Base-by-base conservation (phyloP, 2,113 vertebrate genomes). In the Seriola aureovittata region DNA sequence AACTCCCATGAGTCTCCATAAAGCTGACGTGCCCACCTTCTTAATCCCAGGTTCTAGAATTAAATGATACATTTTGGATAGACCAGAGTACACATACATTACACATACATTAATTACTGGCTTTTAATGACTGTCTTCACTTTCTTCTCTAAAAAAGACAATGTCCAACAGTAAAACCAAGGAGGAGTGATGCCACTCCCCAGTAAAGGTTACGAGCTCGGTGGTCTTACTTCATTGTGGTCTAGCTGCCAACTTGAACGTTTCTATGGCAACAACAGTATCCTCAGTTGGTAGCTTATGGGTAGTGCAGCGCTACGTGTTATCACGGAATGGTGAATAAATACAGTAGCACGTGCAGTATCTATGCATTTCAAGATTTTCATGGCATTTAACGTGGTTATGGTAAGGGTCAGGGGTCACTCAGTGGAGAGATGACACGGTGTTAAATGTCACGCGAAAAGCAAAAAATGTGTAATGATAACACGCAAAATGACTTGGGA, bases 241-340 rank as follows among this genome's bases (percentile, higher is more conserved):
- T 71, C 65, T 62, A 52, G 65, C 79, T 81, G 76, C 76, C 82
- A 90, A 84, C 65, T 55, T 73, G 5, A 63, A 57, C 0, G 71
- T 92, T 88, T 84, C 89, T 78, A 91, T 91, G 78, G 80, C 82
- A 93, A 92, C 88, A 82, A 44, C 85, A 75, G 57, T 67, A 70
- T 82, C 63, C 75, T 59, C 72, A 38, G 42, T 70, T 71, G 64
- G 63, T 59, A 44, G 84, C 84, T 81, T 75, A 80, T 87, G 81
- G 86, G 85, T 86, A 80, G 73, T 64, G 71, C 74, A 81, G 38
- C 8, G 7, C 38, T 38, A 38, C 8, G 9, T 42, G 40, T 2
- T 42, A 42, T 2, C 40, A 42, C 9, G 40, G 40, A 42, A 11
- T 42, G 10, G 10, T 42, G 40, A 9, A 42, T 10, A 42, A 42